These are phyloP conservation scores for Schizaphis graminum DNA, from an alignment of 2,888 invertebrate species.

Conservation along the genomic window DNA sequence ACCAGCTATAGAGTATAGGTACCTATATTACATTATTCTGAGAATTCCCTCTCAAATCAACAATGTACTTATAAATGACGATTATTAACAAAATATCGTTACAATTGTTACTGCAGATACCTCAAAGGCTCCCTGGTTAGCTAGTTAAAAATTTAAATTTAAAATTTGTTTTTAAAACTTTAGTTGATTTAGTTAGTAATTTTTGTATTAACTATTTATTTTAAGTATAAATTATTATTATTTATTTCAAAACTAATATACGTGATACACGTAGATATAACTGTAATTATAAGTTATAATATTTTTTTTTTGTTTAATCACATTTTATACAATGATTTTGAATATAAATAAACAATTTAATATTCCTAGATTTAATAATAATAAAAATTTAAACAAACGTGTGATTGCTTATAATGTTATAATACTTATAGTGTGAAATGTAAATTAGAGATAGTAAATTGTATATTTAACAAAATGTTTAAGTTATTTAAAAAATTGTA, in stretches of 20 bases:
- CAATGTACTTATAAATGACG: not conserved
- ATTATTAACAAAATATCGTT: not conserved
- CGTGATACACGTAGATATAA: not conserved
- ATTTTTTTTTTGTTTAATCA: not conserved
- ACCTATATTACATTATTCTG: too few species aligned
- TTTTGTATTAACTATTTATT: too few species aligned
- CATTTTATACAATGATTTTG: not conserved
- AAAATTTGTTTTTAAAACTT: too few species aligned
- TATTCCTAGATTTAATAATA: not conserved
- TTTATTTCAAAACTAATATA: not conserved
- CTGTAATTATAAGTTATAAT: not conserved
- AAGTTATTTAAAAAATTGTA: not conserved
- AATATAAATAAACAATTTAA: not conserved
- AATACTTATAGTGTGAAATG: not conserved
- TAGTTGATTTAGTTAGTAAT: too few species aligned
- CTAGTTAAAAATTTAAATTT: not conserved
- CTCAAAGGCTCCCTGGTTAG: not conserved
- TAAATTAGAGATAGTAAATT: not conserved
- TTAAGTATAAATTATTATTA: too few species aligned
- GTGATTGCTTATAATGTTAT: not conserved
- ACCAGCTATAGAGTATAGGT: too few species aligned
- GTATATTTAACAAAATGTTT: not conserved
- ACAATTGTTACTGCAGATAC: not conserved
- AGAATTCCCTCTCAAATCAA: not conserved
- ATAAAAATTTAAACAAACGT: not conserved